Percentiles rank a stretch among this genome's conserved stretches.
Evolutionary conservation across 2,113 vertebrate species (phyloP).

Genomic region (Ceyx melanurus): DNA sequence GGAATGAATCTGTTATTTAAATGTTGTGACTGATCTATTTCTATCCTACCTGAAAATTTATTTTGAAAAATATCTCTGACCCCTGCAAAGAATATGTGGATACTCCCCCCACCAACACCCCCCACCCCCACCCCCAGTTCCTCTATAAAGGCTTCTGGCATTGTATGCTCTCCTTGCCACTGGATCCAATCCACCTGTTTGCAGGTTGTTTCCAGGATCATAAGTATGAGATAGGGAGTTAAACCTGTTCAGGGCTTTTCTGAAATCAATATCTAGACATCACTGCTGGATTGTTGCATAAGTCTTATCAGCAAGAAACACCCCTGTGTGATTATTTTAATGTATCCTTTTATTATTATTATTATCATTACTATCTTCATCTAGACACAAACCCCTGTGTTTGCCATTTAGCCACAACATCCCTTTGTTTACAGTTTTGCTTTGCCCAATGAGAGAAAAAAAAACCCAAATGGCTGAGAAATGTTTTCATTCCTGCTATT

Average conservation of each 20-base stretch:
- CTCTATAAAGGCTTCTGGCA: neutral
- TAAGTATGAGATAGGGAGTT: neutral
- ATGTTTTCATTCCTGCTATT: neutral
- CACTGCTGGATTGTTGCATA: neutral
- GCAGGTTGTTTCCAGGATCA: neutral
- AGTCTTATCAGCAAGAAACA: neutral
- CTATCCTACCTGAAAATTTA: neutral
- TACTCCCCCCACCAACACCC: no score
- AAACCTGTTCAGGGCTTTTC: neutral
- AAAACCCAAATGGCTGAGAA: neutral
- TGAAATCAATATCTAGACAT: neutral
- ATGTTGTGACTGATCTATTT: neutral
- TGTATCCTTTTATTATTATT: neutral
- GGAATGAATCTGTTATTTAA: neutral
- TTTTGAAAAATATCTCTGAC: neutral
- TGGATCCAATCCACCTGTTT: neutral
- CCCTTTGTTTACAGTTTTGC: neutral
- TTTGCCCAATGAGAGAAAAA: neutral
- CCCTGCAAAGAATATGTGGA: neutral
- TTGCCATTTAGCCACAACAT: neutral
- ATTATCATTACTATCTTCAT: neutral
- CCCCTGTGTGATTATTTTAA: neutral
- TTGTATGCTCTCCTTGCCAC: neutral
- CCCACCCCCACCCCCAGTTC: neutral
- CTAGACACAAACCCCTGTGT: neutral